Evolutionary conservation across 2,888 invertebrate genomes (phyloP).

Genomic region (Hypselothyrea guttata): DNA sequence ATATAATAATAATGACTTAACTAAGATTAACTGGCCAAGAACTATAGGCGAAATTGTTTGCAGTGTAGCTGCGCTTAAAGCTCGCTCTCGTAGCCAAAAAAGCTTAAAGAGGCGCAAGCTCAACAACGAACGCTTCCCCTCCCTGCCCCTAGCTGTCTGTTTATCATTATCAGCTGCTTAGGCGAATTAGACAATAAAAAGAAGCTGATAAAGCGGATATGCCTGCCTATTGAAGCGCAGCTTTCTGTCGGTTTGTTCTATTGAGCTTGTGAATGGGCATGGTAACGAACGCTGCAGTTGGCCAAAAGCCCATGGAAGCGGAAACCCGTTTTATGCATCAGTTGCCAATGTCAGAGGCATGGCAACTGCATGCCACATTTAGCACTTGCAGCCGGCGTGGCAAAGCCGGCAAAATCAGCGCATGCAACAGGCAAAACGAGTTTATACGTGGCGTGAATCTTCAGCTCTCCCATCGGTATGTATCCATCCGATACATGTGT

Average conservation of each 20-base stretch:
- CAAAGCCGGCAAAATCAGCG: slow-evolving; percentile 24
- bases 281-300: not conserved
- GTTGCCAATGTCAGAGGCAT: slow-evolving; percentile 32
- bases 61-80: slow-evolving; percentile 37
- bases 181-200: slow-evolving; percentile 30
- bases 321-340: slow-evolving; percentile 49
- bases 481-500: too few species aligned
- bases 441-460: slow-evolving; percentile 41
- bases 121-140: not conserved
- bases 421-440: slow-evolving; percentile 58
- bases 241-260: slow-evolving; percentile 35
- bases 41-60: slow-evolving; percentile 9
- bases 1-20: slow-evolving; percentile 22
- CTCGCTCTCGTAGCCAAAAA: slow-evolving; percentile 29
- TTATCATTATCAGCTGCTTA: slow-evolving; percentile 38
- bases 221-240: slow-evolving; percentile 36
- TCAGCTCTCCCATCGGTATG: slow-evolving; percentile 15
- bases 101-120: slow-evolving; percentile 22
- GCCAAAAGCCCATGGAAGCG: slow-evolving; percentile 11
- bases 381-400: slow-evolving; percentile 37
- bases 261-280: slow-evolving; percentile 27
- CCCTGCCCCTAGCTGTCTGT: not conserved
- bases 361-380: slow-evolving; percentile 31
- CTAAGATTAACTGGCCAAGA: slow-evolving; percentile 3
- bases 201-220: slow-evolving; percentile 32